phyloP scores from a whole-genome alignment of 2,888 invertebrate species.

The Leucania comma region DNA sequence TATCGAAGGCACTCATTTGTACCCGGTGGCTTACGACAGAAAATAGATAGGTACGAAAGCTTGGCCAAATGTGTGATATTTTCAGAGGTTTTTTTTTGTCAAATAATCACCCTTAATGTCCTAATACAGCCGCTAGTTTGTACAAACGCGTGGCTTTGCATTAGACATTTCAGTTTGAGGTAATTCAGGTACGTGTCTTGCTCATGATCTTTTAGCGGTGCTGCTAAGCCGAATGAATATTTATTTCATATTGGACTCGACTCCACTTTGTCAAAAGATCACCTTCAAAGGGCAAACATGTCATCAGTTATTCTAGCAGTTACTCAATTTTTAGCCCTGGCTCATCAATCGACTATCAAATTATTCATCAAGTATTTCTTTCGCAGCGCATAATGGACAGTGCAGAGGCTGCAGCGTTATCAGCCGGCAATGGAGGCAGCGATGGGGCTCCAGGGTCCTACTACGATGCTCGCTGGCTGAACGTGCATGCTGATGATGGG shows the following conservation, averaged over 20 bases:
- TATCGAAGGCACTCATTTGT: too few species aligned
- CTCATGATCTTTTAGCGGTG: neutral
- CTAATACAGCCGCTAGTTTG: conserved; percentile 38
- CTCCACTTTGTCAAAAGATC: neutral
- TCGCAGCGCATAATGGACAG: conserved; percentile 97
- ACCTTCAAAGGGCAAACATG: neutral
- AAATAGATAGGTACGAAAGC: too few species aligned
- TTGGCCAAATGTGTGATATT: too few species aligned
- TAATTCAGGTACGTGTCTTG: neutral
- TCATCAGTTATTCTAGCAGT: neutral
- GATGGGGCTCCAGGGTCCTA: conserved; percentile 91
- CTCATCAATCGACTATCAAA: too few species aligned
- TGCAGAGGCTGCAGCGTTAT: conserved; percentile 96
- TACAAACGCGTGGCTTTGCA: conserved; percentile 33
- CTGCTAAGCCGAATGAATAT: neutral
- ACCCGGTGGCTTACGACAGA: too few species aligned
- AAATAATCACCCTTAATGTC: too few species aligned
- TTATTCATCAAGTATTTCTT: neutral
- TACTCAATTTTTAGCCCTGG: neutral
- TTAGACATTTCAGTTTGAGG: conserved; percentile 26
- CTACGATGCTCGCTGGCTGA: conserved; percentile 96
- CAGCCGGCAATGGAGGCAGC: conserved; percentile 89
- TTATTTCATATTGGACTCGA: neutral
- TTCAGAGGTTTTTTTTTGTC: too few species aligned
- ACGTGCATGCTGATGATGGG: conserved; percentile 94